A percentile compares a stretch with the other conserved stretches of the same genome.
Evolutionary conservation across 2,888 invertebrate genomes (phyloP).

Genomic region (Mythimna loreyi): DNA sequence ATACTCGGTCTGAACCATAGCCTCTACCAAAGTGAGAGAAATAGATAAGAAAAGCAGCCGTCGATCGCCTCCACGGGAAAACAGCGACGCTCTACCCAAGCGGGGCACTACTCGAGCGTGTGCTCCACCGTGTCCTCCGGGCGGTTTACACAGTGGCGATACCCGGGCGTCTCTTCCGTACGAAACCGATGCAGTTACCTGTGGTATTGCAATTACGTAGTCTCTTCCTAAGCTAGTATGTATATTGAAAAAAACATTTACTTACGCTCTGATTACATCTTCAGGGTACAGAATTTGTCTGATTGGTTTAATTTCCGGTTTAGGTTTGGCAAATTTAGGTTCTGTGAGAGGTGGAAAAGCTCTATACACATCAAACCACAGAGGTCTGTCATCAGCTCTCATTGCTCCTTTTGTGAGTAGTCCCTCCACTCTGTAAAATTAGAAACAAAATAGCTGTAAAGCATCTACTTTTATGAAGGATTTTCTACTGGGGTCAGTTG

Average conservation of each 20-base stretch:
- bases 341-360: conserved; percentile 97
- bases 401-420: conserved; percentile 95
- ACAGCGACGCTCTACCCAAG: too few species aligned
- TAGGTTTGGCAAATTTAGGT: conserved; percentile 94
- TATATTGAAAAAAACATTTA: conserved; percentile 53
- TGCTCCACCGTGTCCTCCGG: too few species aligned
- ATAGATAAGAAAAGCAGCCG: too few species aligned
- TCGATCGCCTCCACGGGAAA: too few species aligned
- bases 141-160: too few species aligned
- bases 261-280: conserved; percentile 96
- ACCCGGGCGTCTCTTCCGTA: too few species aligned
- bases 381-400: conserved; percentile 95
- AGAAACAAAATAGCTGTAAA: background rate
- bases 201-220: background rate
- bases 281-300: conserved; percentile 95
- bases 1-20: too few species aligned
- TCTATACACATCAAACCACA: conserved; percentile 98
- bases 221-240: background rate
- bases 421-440: conserved; percentile 92
- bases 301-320: conserved; percentile 90
- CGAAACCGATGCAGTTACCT: too few species aligned
- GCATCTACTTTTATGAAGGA: background rate
- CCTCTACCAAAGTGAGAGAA: too few species aligned
- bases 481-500: background rate
- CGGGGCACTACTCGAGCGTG: too few species aligned